Base-by-base conservation (phyloP, 2,113 vertebrate species). In the Phylloscopus trochiloides region DNA sequence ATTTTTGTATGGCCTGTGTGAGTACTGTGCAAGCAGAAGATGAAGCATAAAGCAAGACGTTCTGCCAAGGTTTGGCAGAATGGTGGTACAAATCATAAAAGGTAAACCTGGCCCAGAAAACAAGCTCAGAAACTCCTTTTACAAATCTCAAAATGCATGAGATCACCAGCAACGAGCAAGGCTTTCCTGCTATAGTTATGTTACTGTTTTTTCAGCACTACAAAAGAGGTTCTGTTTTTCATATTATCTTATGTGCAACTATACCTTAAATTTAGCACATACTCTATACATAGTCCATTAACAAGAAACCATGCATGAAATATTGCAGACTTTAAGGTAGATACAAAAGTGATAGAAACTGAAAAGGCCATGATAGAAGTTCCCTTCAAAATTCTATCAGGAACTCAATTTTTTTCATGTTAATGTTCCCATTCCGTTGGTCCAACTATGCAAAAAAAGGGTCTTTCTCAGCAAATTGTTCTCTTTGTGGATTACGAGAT, bases 1-100 rank as follows among this genome's bases (percentile, higher is more conserved):
- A 20, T 9, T 32, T 8, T 10, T 9, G 29, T 28, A n/a, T 14
- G 0, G 1, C 47, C 42, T 72, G 3, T 36, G 7, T 17, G n/a
- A 1, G 0, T 7, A 17, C 10, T 42, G 45, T 38, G 54, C 32
- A 75, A 71, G 32, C 51, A 48, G 42, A n/a, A 50, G 38, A 52
- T 19, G 42, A 31, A 78, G 28, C 16, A 52, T 42, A 18, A 85
- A 82, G 42, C 24, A 84, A 29, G 1, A 3, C 66, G 36, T 55
- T 65, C 50, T 67, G 50, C 21, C 17, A 25, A 83, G 32, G 36
- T 61, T 59, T 72, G 50, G 48, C 31, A 55, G 36, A 91, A 73
- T 7, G 17, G 10, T 48, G 17, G 17, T 22, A 45, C 36, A 57
- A 80, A n/a, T 42, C 20, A 45, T 29, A 43, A 45, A 65, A 74